Evolutionary conservation across 2,888 invertebrate species (phyloP).

Genomic region (Lycia hirtaria): DNA sequence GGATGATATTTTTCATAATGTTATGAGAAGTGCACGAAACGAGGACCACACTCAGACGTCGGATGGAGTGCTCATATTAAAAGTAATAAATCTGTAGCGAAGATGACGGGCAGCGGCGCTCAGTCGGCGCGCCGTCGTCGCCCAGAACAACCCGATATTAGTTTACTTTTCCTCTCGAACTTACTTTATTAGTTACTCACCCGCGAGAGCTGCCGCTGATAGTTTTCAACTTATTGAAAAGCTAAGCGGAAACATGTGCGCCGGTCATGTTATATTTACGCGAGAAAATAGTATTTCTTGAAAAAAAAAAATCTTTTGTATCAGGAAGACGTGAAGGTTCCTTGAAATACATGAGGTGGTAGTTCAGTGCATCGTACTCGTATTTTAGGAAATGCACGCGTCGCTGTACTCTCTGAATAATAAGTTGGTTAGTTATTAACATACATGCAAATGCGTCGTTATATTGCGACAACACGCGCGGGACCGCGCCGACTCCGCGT

Average conservation of each 20-base stretch:
- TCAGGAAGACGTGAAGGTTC: not conserved
- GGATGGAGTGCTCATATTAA: conserved; percentile 70
- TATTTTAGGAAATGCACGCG: conserved; percentile 23
- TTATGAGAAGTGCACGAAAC: conserved; percentile 52
- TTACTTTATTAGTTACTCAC: conserved; percentile 83
- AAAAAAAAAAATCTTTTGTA: not conserved
- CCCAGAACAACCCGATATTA: conserved; percentile 81
- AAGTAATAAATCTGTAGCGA: conserved; percentile 78
- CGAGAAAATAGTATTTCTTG: not conserved
- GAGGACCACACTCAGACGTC: conserved; percentile 61
- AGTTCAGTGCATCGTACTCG: conserved; percentile 30
- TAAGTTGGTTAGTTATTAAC: conserved; percentile 60
- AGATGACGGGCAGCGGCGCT: conserved; percentile 55
- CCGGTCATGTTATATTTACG: conserved; percentile 14
- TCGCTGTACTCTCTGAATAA: conserved; percentile 45
- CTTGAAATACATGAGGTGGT: conserved; percentile 11
- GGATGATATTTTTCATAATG: conserved; percentile 19
- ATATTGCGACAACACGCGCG: conserved; percentile 58
- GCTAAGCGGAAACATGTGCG: conserved; percentile 54
- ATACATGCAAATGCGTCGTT: conserved; percentile 66
- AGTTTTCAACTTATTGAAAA: conserved; percentile 81
- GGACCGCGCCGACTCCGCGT: conserved; percentile 43
- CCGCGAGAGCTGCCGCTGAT: conserved; percentile 72
- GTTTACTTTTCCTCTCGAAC: conserved; percentile 85
- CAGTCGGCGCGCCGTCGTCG: conserved; percentile 54